These are phyloP conservation scores for Panzeria rudis DNA, from an alignment of 2,888 invertebrate species.

Conservation along the genomic window DNA sequence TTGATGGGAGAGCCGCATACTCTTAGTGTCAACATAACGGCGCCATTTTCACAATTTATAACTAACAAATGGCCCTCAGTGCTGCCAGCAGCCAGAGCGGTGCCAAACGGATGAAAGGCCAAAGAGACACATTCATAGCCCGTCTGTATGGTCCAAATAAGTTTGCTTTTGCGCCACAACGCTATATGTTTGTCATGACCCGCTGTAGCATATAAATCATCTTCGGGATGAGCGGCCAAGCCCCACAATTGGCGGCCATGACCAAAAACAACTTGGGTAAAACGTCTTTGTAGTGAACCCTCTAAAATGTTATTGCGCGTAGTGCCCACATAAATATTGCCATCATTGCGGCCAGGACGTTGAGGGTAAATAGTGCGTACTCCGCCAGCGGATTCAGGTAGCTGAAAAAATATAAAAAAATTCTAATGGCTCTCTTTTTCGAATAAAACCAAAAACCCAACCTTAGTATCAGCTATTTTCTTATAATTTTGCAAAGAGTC, in stretches of 20 bases:
- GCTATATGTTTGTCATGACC: constrained; percentile 96
- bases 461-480: constrained; percentile 94
- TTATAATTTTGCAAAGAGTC: constrained; percentile 95
- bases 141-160: constrained; percentile 94
- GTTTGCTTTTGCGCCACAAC: constrained; percentile 94
- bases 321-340: constrained; percentile 95
- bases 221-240: constrained; percentile 94
- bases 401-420: constrained; percentile 84
- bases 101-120: constrained; percentile 94
- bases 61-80: constrained; percentile 94
- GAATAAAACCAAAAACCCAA: constrained; percentile 78
- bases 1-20: constrained; percentile 94
- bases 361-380: constrained; percentile 95
- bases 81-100: constrained; percentile 94
- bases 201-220: constrained; percentile 95
- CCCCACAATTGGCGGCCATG: constrained; percentile 95
- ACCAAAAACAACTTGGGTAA: constrained; percentile 94
- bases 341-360: constrained; percentile 93
- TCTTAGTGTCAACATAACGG: constrained; percentile 92
- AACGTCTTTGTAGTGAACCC: constrained; percentile 94
- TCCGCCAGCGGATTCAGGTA: constrained; percentile 94
- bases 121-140: constrained; percentile 95
- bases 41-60: constrained; percentile 93
- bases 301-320: constrained; percentile 95
- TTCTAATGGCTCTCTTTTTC: no score